A percentile compares a stretch with the other conserved stretches of the same genome.
phyloP scores from a whole-genome alignment of 1,140 invertebrate species.

The Hyles vespertilio region DNA sequence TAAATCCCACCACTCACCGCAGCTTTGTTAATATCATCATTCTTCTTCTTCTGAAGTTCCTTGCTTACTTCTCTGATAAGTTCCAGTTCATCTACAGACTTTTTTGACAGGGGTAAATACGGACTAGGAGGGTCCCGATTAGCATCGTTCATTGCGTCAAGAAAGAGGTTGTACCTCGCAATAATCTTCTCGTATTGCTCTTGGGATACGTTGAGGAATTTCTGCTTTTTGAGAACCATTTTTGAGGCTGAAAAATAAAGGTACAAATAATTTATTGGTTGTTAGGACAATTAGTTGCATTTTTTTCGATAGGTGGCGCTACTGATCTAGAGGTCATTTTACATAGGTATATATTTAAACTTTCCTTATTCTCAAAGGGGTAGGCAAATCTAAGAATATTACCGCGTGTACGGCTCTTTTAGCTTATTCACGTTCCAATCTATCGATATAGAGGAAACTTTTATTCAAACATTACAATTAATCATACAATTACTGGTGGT shows the following conservation, averaged over 20 bases:
- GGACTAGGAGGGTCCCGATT: conserved; percentile 25
- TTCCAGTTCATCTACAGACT: conserved; percentile 30
- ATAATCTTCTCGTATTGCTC: conserved; percentile 23
- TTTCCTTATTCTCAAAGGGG: too few species aligned
- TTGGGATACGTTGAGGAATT: conserved; percentile 12
- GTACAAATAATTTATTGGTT: too few species aligned
- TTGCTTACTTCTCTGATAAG: conserved; percentile 47
- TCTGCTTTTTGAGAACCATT: conserved; percentile 18
- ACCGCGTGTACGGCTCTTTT: too few species aligned
- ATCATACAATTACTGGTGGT: too few species aligned
- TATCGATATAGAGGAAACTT: too few species aligned
- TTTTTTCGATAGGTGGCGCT: too few species aligned
- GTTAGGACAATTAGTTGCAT: too few species aligned
- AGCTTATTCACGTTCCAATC: too few species aligned
- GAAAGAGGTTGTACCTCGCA: conserved; percentile 22
- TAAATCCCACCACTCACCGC: conserved; percentile 24
- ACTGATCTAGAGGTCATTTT: too few species aligned
- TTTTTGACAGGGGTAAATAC: conserved; percentile 28
- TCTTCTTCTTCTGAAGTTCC: conserved; percentile 44
- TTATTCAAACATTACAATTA: too few species aligned
- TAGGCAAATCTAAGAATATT: too few species aligned
- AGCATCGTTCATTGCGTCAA: conserved; percentile 10
- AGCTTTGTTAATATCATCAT: conserved; percentile 40
- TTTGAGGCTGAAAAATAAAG: conserved; percentile 13
- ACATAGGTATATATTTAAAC: too few species aligned